Percentiles rank a stretch among this genome's conserved stretches.
Conservation (phyloP, 2,888 invertebrate species). For the Anaspis maculata region DNA sequence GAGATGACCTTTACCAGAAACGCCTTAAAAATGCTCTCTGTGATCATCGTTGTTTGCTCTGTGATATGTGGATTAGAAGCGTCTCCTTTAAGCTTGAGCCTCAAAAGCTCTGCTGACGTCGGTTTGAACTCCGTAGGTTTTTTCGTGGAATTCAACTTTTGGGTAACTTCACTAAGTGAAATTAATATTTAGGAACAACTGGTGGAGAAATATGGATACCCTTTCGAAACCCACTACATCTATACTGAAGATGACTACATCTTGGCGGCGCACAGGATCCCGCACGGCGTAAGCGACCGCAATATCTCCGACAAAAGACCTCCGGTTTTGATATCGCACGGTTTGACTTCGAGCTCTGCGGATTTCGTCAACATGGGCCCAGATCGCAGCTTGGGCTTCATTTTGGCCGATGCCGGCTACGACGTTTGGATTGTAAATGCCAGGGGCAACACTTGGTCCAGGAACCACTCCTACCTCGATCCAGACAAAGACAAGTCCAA, state of each 20-base stretch:
- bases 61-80: too few species aligned
- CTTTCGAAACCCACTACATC: conserved; percentile 33
- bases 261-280: conserved; percentile 46
- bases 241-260: conserved; percentile 47
- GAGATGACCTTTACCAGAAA: too few species aligned
- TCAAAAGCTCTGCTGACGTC: too few species aligned
- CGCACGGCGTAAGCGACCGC: conserved; percentile 28
- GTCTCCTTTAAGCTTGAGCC: too few species aligned
- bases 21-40: too few species aligned
- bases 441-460: conserved; percentile 23
- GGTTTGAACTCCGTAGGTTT: too few species aligned
- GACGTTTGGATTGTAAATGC: conserved; percentile 31
- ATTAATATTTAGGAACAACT: conserved; percentile 38
- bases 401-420: too few species aligned
- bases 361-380: conserved; percentile 40
- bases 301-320: conserved; percentile 1
- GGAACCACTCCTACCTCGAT: conserved; percentile 6
- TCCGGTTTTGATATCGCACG: conserved; percentile 44
- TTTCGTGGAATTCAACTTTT: too few species aligned
- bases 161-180: too few species aligned
- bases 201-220: conserved; percentile 35
- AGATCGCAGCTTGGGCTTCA: conserved; percentile 17
- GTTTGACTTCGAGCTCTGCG: conserved; percentile 45
- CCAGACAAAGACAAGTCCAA: conserved; percentile 1
- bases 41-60: too few species aligned